Evolutionary conservation across 2,797 vertebrate genomes (phyloP), one percentile per base, ranked within the genome.

Genomic region (Psittacula echo): DNA sequence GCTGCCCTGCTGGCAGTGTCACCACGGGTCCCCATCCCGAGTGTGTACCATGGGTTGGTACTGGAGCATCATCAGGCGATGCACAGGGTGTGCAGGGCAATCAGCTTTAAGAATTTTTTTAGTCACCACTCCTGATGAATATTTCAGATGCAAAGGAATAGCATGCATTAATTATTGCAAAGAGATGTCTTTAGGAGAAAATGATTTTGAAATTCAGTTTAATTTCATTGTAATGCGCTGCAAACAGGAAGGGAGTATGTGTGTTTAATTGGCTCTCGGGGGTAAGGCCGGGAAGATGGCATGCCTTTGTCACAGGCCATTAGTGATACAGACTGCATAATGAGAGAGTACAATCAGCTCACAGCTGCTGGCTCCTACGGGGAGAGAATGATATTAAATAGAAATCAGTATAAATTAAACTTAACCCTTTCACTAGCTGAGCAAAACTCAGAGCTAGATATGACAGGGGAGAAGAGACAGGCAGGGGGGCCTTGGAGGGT

Each of bases 241-340:
- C 97, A 97, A 97, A 97, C 97, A 97, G 98, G 97, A 97, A 98
- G 97, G 97, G 98, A 97, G 97, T 97, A 94, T 98, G 97, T 98
- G 98, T 98, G 98, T 98, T 98, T 99, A 99, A 99, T 99, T 99
- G 98, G 98, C 98, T 99, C 98, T 98, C 97, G 98, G 98, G 98
- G 98, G 98, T 98, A 97, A 98, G 98, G 98, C 98, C 98, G 98
- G 98, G 98, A 98, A 98, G 97, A 98, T 98, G 98, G 97, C 98
- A 98, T 96, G 98, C 98, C 98, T 98, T 99, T 99, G 99, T 99
- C 99, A 99, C 98, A 99, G 98, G 98, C 98, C 98, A 99, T 99
- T 99, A 99, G 98, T 98, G 97, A 98, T 97, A 98, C 98, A 98
- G 98, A 97, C 98, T 98, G 98, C 98, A 97, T 99, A 98, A 99